Percentiles rank a stretch among this genome's conserved stretches.
Conservation (phyloP, 2,797 vertebrate genomes). For the Sebastes oblongus region DNA sequence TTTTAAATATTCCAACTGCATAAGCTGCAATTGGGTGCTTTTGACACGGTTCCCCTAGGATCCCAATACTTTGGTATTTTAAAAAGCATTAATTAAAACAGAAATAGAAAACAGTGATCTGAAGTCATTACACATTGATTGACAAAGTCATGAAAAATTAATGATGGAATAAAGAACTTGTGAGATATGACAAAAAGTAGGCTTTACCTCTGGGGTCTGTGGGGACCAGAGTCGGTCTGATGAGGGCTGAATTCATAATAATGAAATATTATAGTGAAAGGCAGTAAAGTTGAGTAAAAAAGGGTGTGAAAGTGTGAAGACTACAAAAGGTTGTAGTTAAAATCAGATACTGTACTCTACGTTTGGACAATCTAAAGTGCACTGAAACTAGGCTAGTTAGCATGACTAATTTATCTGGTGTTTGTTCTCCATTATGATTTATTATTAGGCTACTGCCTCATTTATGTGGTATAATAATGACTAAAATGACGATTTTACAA, state of each 20-base stretch:
- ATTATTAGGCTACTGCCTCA: neutral
- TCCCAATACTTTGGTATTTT: accelerated
- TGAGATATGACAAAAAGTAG: no score
- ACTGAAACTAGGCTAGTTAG: neutral
- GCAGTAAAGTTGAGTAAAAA: neutral
- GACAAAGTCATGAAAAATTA: no score
- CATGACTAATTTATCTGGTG: no score
- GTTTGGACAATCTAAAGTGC: neutral
- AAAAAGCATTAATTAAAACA: no score
- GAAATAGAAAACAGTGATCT: no score
- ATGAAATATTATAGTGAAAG: neutral
- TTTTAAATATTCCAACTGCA: no score
- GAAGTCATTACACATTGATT: no score
- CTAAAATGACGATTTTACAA: neutral
- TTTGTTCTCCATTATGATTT: neutral
- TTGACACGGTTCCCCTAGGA: no score
- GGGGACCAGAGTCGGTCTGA: accelerated
- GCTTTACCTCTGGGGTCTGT: no score
- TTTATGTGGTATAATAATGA: neutral
- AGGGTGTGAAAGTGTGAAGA: neutral
- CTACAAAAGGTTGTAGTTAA: neutral
- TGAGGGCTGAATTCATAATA: accelerated
- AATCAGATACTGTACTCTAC: neutral
- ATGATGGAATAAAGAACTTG: no score
- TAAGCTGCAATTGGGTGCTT: no score